Conservation (phyloP, 2,888 invertebrate genomes). For the Dilophus febrilis region DNA sequence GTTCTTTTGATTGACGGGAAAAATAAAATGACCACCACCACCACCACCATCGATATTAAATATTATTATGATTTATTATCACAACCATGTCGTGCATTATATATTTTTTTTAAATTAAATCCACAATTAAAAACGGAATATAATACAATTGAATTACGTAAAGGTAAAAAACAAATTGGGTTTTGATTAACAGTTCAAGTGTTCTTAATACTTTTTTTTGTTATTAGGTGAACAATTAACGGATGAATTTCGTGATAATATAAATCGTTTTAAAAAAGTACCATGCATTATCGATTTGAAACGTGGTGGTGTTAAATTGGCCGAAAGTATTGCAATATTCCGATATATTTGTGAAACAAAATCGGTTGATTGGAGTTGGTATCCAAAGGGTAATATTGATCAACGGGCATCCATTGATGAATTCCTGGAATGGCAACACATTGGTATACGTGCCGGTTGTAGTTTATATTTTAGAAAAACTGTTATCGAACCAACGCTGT, state of each 20-base stretch:
- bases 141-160: constrained; percentile 41
- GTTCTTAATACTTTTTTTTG: not conserved
- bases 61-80: constrained; percentile 59
- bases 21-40: too few species aligned
- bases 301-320: constrained; percentile 45
- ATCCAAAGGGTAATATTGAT: constrained; percentile 41
- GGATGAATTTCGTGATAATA: constrained; percentile 37
- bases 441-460: constrained; percentile 39
- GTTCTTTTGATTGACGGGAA: too few species aligned
- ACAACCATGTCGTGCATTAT: constrained; percentile 58
- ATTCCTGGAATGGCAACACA: constrained; percentile 43
- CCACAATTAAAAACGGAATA: constrained; percentile 48
- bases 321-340: constrained; percentile 51
- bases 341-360: constrained; percentile 42
- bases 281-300: constrained; percentile 53
- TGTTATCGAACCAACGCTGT: too few species aligned
- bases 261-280: constrained; percentile 43
- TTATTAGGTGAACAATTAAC: constrained; percentile 41
- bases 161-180: too few species aligned
- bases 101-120: constrained; percentile 48
- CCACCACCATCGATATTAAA: too few species aligned
- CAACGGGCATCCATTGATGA: constrained; percentile 46
- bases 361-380: constrained; percentile 39
- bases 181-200: constrained; percentile 16
- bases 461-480: constrained; percentile 43